Evolutionary conservation across 2,888 invertebrate species (phyloP), one percentile per base, ranked within the genome.

Genomic region (Cheilosia urbana): DNA sequence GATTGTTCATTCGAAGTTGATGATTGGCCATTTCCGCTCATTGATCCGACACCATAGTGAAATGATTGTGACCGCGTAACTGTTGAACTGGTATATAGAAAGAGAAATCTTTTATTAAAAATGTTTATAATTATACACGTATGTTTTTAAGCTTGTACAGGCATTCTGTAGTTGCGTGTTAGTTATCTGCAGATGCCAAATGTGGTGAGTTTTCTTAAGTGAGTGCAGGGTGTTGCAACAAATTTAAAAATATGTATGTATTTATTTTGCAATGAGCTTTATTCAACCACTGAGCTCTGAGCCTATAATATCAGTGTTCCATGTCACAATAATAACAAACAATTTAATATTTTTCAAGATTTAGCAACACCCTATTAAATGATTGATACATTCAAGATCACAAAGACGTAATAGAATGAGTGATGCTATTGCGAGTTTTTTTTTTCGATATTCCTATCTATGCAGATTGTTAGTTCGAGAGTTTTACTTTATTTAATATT

Each of bases 21-120:
- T 34, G 87, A 81, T 76, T 72, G 82, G 19, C 68, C 57, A 53
- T 65, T 81, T 47, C 71, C 77, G 40, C 55, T 81, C 49, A 87
- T 53, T 77, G 80, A 81, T 72, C 81, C 85, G 76, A 89, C 88
- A 53, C 89, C 89, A 85, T 94, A 94, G 91, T 94, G 94, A 91
- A 94, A 94, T 87, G 94, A 94, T 91, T 94, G 94, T 88, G 94
- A 94, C 88, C 94, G 93, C 82, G 94, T 93, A 87, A 94, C 94
- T 89, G 93, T 93, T 90, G 93, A 93, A 93, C 75, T 91, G 91
- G 7, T 51, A 76, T 68, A 30, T 21, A 62, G 19, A 57, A 53
- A 40, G 62, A 57, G n/a, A 58, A 65, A 73, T 68, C 6, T 42
- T n/a, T n/a, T 45, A 65, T 65, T 68, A 37, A 45, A 13, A 42